Conservation (phyloP, 2,888 invertebrate genomes). For the Chymomyza procnemis region DNA sequence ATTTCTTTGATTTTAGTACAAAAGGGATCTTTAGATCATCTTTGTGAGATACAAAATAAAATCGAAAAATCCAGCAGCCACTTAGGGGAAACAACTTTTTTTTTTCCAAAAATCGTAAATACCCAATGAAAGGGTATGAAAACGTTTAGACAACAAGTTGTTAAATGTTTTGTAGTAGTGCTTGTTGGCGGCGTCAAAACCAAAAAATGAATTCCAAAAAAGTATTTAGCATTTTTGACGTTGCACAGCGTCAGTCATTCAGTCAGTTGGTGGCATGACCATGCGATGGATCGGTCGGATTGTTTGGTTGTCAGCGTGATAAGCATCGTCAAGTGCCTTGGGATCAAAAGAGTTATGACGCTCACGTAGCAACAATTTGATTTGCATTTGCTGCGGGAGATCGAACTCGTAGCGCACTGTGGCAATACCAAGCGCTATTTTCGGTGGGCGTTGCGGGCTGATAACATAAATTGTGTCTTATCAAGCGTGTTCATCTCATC, state of each 20-base stretch:
- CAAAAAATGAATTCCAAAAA: background rate
- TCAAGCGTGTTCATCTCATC: background rate
- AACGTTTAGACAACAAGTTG: conserved; percentile 42
- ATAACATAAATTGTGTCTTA: conserved; percentile 5
- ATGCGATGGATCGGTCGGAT: background rate
- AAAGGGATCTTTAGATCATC: no score
- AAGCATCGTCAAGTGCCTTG: conserved; percentile 47
- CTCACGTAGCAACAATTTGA: conserved; percentile 4
- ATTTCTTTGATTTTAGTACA: no score
- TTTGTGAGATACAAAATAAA: no score
- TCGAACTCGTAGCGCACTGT: background rate
- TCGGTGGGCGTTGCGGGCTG: conserved; percentile 47
- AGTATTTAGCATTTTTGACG: background rate
- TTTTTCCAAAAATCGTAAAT: background rate
- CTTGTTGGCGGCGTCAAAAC: conserved; percentile 1
- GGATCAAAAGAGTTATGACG: conserved; percentile 11
- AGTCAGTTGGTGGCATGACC: background rate
- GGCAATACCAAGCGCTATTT: background rate
- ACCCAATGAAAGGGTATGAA: background rate
- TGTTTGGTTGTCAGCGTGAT: conserved; percentile 55
- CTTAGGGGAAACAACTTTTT: no score
- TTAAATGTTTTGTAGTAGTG: background rate
- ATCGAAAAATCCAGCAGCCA: no score
- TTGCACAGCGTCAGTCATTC: background rate
- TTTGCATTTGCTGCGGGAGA: conserved; percentile 17